Conservation (phyloP, 2,888 invertebrate genomes). For the Sinhomidia bicolor region DNA sequence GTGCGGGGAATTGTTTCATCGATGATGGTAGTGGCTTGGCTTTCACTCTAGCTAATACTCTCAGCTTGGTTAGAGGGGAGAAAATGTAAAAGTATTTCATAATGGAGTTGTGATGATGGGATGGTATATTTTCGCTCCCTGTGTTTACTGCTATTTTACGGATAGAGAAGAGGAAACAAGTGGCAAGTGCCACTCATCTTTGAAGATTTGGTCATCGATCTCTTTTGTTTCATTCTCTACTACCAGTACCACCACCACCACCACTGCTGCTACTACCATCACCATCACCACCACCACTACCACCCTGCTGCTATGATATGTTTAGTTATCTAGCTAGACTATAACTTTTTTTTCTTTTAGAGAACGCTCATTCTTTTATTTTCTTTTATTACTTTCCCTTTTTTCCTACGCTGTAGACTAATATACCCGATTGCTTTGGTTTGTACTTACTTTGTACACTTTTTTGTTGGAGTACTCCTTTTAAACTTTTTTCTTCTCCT, state of each 20-base stretch:
- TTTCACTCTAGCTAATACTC: neutral
- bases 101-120: neutral
- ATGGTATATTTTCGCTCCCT: neutral
- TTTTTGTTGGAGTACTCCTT: neutral
- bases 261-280: neutral
- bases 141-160: conserved; percentile 43
- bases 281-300: neutral
- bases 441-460: neutral
- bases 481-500: neutral
- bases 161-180: conserved; percentile 47
- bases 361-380: neutral
- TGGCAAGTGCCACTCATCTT: conserved; percentile 66
- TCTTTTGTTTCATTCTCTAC: conserved; percentile 16
- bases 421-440: too few relatives aligned
- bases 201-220: conserved; percentile 68
- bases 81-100: neutral
- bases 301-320: neutral
- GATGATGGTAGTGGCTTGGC: neutral
- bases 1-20: conserved; percentile 66
- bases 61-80: neutral
- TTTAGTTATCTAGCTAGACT: neutral
- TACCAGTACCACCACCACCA: neutral
- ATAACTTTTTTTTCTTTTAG: neutral
- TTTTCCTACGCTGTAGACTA: neutral
- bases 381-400: conserved; percentile 2